Evolutionary conservation across 1,140 invertebrate genomes (phyloP).

Genomic region (Dreissena polymorpha): DNA sequence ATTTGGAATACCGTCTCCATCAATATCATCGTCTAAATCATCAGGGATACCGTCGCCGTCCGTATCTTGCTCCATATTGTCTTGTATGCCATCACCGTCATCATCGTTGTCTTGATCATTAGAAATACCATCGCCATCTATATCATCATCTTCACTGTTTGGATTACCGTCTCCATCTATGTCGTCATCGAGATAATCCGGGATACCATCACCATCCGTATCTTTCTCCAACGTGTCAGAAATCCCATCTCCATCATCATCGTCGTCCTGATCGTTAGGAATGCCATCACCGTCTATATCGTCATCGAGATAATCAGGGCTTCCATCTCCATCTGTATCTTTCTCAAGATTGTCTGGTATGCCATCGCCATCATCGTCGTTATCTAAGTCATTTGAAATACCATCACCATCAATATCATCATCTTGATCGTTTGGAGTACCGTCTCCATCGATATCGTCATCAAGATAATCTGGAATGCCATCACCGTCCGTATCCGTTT

Average conservation of each 20-base stretch:
- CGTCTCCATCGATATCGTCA: slow-evolving; percentile 71
- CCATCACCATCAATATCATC: slow-evolving; percentile 73
- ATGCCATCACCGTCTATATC: slow-evolving; percentile 76
- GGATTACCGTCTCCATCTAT: slow-evolving; percentile 73
- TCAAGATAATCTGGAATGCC: slow-evolving; percentile 68
- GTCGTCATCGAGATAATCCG: slow-evolving; percentile 71
- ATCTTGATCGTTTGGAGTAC: slow-evolving; percentile 72
- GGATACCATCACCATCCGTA: slow-evolving; percentile 73
- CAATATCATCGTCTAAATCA: slow-evolving; percentile 64
- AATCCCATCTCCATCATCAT: slow-evolving; percentile 76
- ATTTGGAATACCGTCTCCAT: slow-evolving; percentile 73
- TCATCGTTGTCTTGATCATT: slow-evolving; percentile 72
- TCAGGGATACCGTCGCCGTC: slow-evolving; percentile 76
- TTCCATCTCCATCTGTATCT: slow-evolving; percentile 73
- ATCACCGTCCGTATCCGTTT: slow-evolving; percentile 68
- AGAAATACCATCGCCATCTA: slow-evolving; percentile 76
- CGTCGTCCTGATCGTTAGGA: slow-evolving; percentile 74
- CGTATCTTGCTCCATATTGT: slow-evolving; percentile 70
- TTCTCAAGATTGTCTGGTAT: slow-evolving; percentile 72
- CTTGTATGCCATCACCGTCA: slow-evolving; percentile 72
- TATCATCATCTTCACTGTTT: slow-evolving; percentile 65
- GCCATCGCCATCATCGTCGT: slow-evolving; percentile 77
- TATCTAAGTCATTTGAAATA: slow-evolving; percentile 74
- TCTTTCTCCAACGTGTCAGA: slow-evolving; percentile 69
- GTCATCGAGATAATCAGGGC: slow-evolving; percentile 69